phyloP scores from a whole-genome alignment of 2,888 invertebrate species.

The Sesamia inferens region DNA sequence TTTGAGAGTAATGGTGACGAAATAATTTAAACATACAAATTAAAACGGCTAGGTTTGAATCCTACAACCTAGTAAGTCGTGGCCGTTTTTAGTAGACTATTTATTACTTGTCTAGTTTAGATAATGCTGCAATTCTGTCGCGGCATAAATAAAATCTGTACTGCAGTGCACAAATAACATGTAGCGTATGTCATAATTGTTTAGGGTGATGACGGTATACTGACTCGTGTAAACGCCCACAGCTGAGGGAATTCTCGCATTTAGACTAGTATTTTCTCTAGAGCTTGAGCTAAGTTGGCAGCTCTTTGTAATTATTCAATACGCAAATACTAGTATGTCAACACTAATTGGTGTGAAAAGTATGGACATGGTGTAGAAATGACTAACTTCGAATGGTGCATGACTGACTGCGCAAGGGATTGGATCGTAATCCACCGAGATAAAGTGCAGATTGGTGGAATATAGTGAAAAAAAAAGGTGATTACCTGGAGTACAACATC shows the following conservation, averaged over 20 bases:
- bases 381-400: not conserved
- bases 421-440: not conserved
- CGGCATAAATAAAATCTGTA: not conserved
- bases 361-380: not conserved
- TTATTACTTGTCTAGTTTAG: not conserved
- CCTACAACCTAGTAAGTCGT: too few species aligned
- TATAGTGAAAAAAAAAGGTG: not conserved
- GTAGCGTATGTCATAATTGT: not conserved
- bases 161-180: conserved; percentile 7
- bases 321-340: not conserved
- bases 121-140: conserved; percentile 3
- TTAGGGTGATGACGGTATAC: conserved; percentile 13
- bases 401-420: too few species aligned
- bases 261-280: not conserved
- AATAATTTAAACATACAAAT: not conserved
- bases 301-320: not conserved
- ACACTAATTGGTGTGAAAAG: not conserved
- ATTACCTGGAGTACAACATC: conserved; percentile 94
- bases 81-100: not conserved
- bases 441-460: not conserved
- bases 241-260: not conserved
- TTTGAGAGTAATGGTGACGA: not conserved
- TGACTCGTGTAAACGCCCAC: not conserved
- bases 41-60: not conserved
- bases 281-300: not conserved